Conservation (phyloP, 2,797 vertebrate species). For the Lophotriccus pileatus region DNA sequence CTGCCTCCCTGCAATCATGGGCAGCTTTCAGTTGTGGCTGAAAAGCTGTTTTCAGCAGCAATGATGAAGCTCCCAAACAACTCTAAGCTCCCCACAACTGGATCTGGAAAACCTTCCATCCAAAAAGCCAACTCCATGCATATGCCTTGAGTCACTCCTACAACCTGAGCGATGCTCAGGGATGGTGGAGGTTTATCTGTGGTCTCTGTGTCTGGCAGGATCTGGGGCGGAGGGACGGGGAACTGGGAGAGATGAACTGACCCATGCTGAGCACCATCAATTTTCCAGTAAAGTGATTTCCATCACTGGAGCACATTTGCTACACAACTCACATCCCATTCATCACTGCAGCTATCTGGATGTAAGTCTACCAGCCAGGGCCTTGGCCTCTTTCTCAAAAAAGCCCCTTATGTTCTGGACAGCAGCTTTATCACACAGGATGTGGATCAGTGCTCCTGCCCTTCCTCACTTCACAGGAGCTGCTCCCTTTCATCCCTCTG, state of each 20-base stretch:
- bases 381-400: neutral
- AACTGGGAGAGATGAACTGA: neutral
- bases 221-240: neutral
- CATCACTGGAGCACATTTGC: neutral
- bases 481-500: neutral
- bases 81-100: neutral
- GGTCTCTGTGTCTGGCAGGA: neutral
- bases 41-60: neutral
- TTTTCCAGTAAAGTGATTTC: conserved; percentile 4
- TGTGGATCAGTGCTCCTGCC: neutral
- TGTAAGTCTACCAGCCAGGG: neutral
- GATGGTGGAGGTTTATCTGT: neutral
- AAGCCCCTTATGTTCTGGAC: neutral
- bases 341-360: neutral
- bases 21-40: neutral
- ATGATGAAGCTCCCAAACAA: neutral
- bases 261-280: neutral
- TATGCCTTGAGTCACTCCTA: neutral
- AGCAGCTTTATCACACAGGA: neutral
- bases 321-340: conserved; percentile 4
- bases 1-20: neutral
- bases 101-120: neutral
- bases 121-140: neutral
- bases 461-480: neutral
- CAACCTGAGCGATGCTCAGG: rapidly evolving